Base-by-base conservation (phyloP, 2,797 vertebrate species). In the Aeoliscus strigatus region DNA sequence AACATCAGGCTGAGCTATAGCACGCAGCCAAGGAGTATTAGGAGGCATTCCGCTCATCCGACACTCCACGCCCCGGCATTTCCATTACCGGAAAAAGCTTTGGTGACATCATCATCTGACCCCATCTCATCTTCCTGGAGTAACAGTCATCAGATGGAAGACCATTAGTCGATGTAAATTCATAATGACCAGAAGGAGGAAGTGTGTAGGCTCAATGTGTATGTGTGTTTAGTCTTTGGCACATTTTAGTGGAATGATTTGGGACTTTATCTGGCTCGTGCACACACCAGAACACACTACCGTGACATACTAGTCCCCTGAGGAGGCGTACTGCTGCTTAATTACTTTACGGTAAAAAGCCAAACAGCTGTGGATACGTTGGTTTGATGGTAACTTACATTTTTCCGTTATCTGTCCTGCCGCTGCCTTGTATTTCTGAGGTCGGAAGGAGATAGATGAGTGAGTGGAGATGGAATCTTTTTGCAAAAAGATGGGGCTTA, bases 1-100 rank as follows among this genome's bases (percentile, higher is more conserved):
- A 63, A 76, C 66, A 70, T 60, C 41, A 66, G 67, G 52, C 75
- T 62, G 66, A 70, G 70, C 50, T 65, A 59, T 75, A 64, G 67
- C 48, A 64, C 66, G 59, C 59, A 73, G 54, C 70, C 36, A 56
- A 57, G 49, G 55, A 65, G 76, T 75, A 82, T 75, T 73, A 70
- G 54, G 57, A 77, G n/a, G 72, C 53, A 86, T 85, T 80, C 32
- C 15, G 79, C 66, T 76, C 64, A 61, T 72, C 68, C 72, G 52
- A 61, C 53, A 53, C 53, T 37, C 35, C 8, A 48, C 57, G 10
- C 66, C 65, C 51, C 51, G 45, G 45, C 54, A 47, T 71, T 73
- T 64, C 78, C 74, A 73, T 80, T 80, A 79, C 61, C 25, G 38
- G 65, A 61, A 64, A 60, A 52, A 58, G 51, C 60, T 72, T 55